These are phyloP conservation scores for Peribatodes rhomboidaria DNA, from an alignment of 2,888 invertebrate genomes.

Conservation along the genomic window DNA sequence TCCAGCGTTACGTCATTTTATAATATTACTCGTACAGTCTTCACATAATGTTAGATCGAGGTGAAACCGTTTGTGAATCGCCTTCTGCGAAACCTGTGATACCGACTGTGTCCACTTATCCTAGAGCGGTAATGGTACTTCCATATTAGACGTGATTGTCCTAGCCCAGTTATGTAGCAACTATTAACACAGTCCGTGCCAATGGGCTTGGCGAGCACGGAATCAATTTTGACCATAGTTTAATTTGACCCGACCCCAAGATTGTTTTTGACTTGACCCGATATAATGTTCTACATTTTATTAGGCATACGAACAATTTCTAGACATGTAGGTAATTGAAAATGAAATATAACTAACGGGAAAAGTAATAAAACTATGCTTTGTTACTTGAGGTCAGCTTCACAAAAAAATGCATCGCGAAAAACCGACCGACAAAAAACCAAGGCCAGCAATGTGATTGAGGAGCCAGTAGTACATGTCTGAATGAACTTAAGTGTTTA, in stretches of 20 bases:
- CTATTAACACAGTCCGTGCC: conserved; percentile 45
- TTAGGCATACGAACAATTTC: not conserved
- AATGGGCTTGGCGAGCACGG: conserved; percentile 72
- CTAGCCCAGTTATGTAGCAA: conserved; percentile 58
- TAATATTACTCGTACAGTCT: conserved; percentile 43
- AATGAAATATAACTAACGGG: not conserved
- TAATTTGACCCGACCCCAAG: conserved; percentile 42
- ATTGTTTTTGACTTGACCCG: conserved; percentile 29
- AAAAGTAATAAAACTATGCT: too few species aligned
- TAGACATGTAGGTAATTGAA: not conserved
- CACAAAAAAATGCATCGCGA: too few species aligned
- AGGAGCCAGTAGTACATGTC: not conserved
- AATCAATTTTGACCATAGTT: conserved; percentile 71
- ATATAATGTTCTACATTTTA: conserved; percentile 10
- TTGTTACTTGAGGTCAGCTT: too few species aligned
- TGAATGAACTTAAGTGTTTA: too few species aligned
- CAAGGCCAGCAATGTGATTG: too few species aligned
- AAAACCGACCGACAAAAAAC: too few species aligned
- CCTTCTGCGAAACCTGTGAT: conserved; percentile 35
- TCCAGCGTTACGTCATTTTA: conserved; percentile 71
- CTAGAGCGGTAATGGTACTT: conserved; percentile 69
- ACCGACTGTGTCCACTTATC: conserved; percentile 51
- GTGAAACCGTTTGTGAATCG: conserved; percentile 22
- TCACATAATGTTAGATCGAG: conserved; percentile 14
- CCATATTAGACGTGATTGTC: conserved; percentile 76